Base-by-base conservation (phyloP, 2,888 invertebrate genomes). In the Hartigia nigra region DNA sequence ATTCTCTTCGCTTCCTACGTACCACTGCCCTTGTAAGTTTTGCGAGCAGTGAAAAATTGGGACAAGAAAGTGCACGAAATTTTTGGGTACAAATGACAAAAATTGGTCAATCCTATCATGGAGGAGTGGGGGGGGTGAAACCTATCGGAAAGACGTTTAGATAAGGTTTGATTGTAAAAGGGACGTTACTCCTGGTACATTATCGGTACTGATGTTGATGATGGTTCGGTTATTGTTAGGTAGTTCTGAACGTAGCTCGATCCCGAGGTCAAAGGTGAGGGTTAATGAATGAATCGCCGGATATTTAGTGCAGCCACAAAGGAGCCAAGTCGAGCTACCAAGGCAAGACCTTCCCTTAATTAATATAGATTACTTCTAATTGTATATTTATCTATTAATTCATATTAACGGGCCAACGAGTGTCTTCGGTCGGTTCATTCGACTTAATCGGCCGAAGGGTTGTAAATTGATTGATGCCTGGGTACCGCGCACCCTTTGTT, bases 361-460 rank as follows among this genome's bases (percentile, higher is more conserved):
- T 91, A 91, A 91, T 91, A 91, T 91, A 91, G 91, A 91, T 91
- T 91, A 91, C 89, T 88, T 88, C 87, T 90, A 91, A 91, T 91
- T 91, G 90, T 91, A 90, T 90, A 90, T 91, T 91, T 91, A 91
- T 91, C 90, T 90, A 91, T 91, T 91, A 91, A 91, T 91, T 86
- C 88, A 88, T 88, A 89, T 88, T 88, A 89, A 91, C 88, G 86
- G 81, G 78, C 81, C 81, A 83, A 78, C 77, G 85, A 84, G 84
- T 84, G 84, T 88, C 87, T 86, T 86, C 86, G 84, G 81, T 84
- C 85, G 84, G 85, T 86, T 88, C 88, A 90, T 90, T 90, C 87
- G 86, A 84, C 87, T 89, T 88, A 89, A 91, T 91, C 89, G 87
- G 85, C 86, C 87, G 87, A 88, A 89, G 89, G 90, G 88, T 90